phyloP scores from a whole-genome alignment of 1,140 invertebrate genomes.

The Drosophila pachea region DNA sequence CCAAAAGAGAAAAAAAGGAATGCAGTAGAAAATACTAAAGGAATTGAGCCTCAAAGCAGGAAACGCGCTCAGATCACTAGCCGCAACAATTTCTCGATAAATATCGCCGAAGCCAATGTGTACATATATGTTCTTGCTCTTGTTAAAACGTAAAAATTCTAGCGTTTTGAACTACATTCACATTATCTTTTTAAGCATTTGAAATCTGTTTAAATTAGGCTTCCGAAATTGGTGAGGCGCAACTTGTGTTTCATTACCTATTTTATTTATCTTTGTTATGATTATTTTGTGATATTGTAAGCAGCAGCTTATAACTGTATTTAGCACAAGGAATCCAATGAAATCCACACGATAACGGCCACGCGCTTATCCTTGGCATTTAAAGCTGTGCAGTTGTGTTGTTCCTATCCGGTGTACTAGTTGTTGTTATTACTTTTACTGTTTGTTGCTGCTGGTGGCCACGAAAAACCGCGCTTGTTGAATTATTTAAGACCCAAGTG shows the following conservation, averaged over 20 bases:
- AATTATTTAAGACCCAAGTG: slow-evolving; percentile 74
- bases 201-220: not conserved
- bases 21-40: too few species aligned
- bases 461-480: slow-evolving; percentile 64
- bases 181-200: not conserved
- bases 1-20: too few species aligned
- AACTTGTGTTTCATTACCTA: too few species aligned
- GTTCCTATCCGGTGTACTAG: slow-evolving; percentile 7
- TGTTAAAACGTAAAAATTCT: not conserved
- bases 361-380: slow-evolving; percentile 68
- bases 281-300: not conserved
- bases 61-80: too few species aligned
- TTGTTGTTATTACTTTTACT: slow-evolving; percentile 15
- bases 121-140: not conserved
- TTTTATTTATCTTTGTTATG: not conserved
- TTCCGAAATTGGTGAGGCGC: not conserved
- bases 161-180: too few species aligned
- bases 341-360: slow-evolving; percentile 38
- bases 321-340: not conserved
- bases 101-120: not conserved
- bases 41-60: too few species aligned
- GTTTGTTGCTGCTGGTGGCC: slow-evolving; percentile 34
- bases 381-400: slow-evolving; percentile 43
- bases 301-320: not conserved
- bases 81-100: not conserved